These are phyloP conservation scores for Yponomeuta cagnagella DNA, from an alignment of 2,888 invertebrate genomes.

Conservation along the genomic window DNA sequence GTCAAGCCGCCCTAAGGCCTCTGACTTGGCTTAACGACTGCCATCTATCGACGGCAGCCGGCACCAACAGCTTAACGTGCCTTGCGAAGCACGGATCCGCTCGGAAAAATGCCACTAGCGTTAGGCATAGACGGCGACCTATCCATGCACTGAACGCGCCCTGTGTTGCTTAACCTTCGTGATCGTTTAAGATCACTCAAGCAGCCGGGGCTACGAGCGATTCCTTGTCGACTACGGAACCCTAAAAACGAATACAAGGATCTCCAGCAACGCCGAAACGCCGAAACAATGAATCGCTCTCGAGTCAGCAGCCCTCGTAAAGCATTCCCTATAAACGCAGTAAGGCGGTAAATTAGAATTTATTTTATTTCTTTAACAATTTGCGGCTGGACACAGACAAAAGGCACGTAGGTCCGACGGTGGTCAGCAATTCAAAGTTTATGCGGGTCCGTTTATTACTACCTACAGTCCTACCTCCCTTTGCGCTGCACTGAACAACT, in stretches of 20 bases:
- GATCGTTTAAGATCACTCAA: too few relatives aligned
- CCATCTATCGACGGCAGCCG: too few relatives aligned
- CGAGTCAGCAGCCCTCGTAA: conserved; percentile 59
- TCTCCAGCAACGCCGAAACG: background rate
- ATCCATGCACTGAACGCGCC: too few relatives aligned
- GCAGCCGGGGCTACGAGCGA: too few relatives aligned
- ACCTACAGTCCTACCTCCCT: conserved; percentile 32
- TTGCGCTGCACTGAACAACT: conserved; percentile 31
- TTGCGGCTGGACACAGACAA: conserved; percentile 66
- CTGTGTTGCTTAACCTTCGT: too few relatives aligned
- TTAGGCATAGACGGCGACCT: too few relatives aligned
- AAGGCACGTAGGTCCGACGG: conserved; percentile 64
- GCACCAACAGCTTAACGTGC: too few relatives aligned
- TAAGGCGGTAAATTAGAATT: conserved; percentile 72
- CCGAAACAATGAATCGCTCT: conserved; percentile 10
- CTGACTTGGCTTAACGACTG: too few relatives aligned
- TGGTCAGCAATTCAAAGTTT: conserved; percentile 74
- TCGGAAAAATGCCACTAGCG: too few relatives aligned
- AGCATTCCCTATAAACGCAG: conserved; percentile 66
- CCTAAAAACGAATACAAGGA: background rate
- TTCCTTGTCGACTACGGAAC: too few relatives aligned
- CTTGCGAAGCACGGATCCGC: too few relatives aligned
- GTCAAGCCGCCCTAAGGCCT: too few relatives aligned
- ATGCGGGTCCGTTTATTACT: conserved; percentile 72
- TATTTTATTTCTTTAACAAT: conserved; percentile 75